Base-by-base conservation (phyloP, 2,113 vertebrate species). In the Mus spicilegus region DNA sequence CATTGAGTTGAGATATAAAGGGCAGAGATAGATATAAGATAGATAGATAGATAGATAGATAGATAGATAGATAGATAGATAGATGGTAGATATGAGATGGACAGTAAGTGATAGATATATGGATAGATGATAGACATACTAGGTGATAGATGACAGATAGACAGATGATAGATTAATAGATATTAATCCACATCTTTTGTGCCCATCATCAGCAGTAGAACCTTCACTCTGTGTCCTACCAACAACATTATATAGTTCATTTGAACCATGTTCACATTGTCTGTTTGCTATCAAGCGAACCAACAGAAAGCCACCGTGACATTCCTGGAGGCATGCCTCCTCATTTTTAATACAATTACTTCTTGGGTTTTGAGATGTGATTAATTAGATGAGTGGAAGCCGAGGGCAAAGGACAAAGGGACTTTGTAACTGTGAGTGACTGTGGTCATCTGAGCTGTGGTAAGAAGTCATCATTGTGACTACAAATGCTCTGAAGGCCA, bases 311-410 rank as follows among this genome's bases (percentile, higher is more conserved):
- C 89, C 42, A 5, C 33, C 63, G 56, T 96, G 87, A 97, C 94
- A 92, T 91, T 98, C 87, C 96, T 94, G 92, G 90, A 94, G 92
- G 84, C 96, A 70, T 95, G 90, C 94, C 93, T 95, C 8, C 91
- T 86, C 89, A 11, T 89, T 89, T 61, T 93, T 93, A 77, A 69
- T 86, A 46, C 67, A 97, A 76, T 96, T 97, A 95, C 81, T 86
- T 90, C 92, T 88, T 91, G 86, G 42, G 84, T 96, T 12, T 86
- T 97, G 88, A 97, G 87, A 94, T 93, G n/a, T 93, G 95, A 98
- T 95, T 97, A 88, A 97, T 95, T 97, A 96, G 78, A 95, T 96
- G 94, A 96, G 96, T 96, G 87, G 46, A 94, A 95, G 92, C 67
- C 1, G 80, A 97, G 61, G 65, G 91, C 36, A 91, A 70, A 93